Conservation (phyloP, 2,113 vertebrate species). For the Ageneiosus marmoratus region DNA sequence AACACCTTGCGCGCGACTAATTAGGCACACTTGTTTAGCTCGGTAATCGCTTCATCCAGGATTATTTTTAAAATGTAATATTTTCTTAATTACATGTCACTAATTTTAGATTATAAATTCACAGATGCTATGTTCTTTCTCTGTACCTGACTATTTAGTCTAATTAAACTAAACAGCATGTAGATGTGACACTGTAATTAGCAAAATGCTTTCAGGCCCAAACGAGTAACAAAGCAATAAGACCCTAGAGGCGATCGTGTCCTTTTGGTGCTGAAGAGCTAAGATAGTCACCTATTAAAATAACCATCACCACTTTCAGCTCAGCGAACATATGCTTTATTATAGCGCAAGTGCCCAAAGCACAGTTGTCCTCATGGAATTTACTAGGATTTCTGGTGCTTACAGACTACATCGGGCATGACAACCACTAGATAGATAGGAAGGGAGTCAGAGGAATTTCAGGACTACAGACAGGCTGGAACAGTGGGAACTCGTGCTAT, state of each 20-base stretch:
- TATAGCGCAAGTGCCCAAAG: constrained; percentile 25
- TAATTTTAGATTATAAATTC: constrained; percentile 48
- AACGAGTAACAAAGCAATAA: constrained; percentile 46
- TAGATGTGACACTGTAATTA: constrained; percentile 55
- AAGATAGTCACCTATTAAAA: constrained; percentile 18
- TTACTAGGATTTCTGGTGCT: not conserved
- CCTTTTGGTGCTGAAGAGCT: constrained; percentile 39
- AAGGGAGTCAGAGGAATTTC: constrained; percentile 27
- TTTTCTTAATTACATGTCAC: constrained; percentile 54
- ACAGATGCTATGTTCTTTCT: constrained; percentile 37
- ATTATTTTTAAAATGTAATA: constrained; percentile 49
- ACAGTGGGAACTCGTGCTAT: constrained; percentile 23
- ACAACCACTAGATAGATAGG: constrained; percentile 22
- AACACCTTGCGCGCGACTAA: constrained; percentile 55
- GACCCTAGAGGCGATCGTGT: constrained; percentile 43
- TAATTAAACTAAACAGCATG: constrained; percentile 55
- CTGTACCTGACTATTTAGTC: constrained; percentile 45
- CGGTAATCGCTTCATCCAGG: constrained; percentile 50
- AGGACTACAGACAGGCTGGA: constrained; percentile 25
- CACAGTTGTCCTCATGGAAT: constrained; percentile 27
- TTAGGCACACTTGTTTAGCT: constrained; percentile 55
- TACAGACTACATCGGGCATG: constrained; percentile 23
- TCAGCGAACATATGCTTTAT: not conserved
- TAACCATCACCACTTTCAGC: not conserved
- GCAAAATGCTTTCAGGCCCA: constrained; percentile 42